Evolutionary conservation across 92 coral and sea anemone species (phyloP), one percentile per base, ranked within the genome.

Genomic region (Virgularia gustaviana): DNA sequence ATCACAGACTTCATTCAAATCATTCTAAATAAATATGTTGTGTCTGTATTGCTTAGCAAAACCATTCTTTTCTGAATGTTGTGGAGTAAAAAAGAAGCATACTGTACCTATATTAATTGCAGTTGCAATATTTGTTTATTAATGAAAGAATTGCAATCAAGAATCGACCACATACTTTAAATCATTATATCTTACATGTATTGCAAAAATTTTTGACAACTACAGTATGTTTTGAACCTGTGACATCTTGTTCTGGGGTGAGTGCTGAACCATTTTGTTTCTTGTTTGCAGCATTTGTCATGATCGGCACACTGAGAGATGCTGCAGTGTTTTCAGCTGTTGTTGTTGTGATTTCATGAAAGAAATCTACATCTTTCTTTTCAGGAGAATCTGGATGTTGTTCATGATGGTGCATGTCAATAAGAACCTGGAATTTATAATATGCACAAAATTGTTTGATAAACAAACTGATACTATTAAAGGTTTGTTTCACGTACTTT

Each of bases 301-400:
- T 91, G 57, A 92, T 86, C 23, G 81, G 61, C 43, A 49, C 75
- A 31, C 45, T 65, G 27, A 56, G 34, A 20, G 24, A 36, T 2
- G 25, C 29, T 42, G 72, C 10, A 24, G 72, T 73, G n/a, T n/a
- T n/a, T n/a, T n/a, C n/a, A n/a, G n/a, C n/a, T 37, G 86, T 57
- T 20, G 78, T 59, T 11, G 78, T 79, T 24, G 80, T 89, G 37
- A 92, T 81, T 45, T 89, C 98, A 68, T 90, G 83, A 80, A 92
- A 92, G 75, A 91, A 92, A 63, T 92, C 98, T 20, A 86, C 85
- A 5, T 92, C 98, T 76, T 89, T 84, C 10, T 72, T 75, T 23
- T 87, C 89, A 37, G 98, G 94, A 33, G 94, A 78, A 68, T 84
- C 80, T 6, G 90, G 18, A 36, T 53, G 53, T n/a, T n/a, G 68